These are phyloP conservation scores for Coracopsis vasa DNA, from an alignment of 2,113 vertebrate genomes.

Conservation along the genomic window DNA sequence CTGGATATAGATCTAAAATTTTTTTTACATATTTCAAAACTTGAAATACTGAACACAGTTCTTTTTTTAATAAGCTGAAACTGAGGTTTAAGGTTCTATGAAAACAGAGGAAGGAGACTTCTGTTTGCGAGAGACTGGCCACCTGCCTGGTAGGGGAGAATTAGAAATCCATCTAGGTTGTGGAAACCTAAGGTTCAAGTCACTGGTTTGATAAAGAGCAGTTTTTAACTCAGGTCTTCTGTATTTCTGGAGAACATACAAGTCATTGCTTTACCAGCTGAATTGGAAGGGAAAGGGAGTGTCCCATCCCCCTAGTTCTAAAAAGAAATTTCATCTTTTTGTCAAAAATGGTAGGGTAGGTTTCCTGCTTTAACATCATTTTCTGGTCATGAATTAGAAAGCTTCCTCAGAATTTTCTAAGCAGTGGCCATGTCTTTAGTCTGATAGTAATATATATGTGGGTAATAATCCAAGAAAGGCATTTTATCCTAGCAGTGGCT, in stretches of 20 bases:
- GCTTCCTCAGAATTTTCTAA: neutral
- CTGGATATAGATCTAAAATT: neutral
- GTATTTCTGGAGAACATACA: neutral
- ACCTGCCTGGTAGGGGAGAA: neutral
- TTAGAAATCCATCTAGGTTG: neutral
- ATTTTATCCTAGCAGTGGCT: neutral
- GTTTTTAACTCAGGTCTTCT: neutral
- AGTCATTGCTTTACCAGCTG: neutral
- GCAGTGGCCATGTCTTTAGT: neutral
- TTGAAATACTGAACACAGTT: neutral
- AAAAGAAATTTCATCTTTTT: neutral
- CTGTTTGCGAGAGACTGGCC: neutral
- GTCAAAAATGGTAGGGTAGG: neutral
- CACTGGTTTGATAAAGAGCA: neutral
- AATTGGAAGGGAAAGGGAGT: neutral
- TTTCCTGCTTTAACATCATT: neutral
- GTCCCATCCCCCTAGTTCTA: neutral
- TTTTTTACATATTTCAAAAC: neutral
- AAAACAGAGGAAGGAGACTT: neutral
- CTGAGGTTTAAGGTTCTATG: neutral
- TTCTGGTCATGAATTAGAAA: neutral
- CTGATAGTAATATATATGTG: neutral
- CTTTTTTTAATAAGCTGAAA: neutral
- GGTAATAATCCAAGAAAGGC: neutral
- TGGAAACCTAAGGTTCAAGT: neutral